phyloP scores from a whole-genome alignment of 2,888 invertebrate genomes.

The Labia minor region DNA sequence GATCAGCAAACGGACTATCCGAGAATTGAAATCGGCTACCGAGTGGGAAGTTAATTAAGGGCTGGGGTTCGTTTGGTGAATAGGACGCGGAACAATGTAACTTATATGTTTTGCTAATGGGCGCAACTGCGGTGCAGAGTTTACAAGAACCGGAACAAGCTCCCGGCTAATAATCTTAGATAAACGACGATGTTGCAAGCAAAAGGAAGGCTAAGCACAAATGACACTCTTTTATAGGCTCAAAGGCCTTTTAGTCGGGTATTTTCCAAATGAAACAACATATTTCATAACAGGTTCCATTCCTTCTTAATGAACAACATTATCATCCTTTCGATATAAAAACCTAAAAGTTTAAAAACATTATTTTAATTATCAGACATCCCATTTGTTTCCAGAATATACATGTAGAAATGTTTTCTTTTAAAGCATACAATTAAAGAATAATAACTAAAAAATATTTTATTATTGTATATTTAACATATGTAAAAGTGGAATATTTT shows the following conservation, averaged over 20 bases:
- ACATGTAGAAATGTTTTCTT: too few species aligned
- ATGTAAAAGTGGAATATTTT: too few species aligned
- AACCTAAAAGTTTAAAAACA: too few species aligned
- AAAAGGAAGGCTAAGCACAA: not conserved
- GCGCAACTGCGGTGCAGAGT: not conserved
- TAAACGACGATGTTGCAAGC: not conserved
- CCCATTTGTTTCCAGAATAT: too few species aligned
- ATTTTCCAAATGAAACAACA: not conserved
- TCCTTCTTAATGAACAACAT: not conserved
- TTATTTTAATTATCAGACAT: too few species aligned
- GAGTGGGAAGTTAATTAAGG: constrained; percentile 3
- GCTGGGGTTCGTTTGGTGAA: not conserved
- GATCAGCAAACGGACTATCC: not conserved
- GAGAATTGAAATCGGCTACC: not conserved
- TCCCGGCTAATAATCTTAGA: constrained; percentile 7
- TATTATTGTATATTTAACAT: too few species aligned
- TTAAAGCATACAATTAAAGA: too few species aligned
- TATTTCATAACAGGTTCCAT: not conserved
- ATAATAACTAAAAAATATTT: too few species aligned
- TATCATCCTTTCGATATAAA: not conserved
- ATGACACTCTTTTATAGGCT: not conserved
- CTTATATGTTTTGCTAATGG: constrained; percentile 13
- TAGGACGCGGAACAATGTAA: not conserved
- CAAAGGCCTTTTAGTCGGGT: not conserved
- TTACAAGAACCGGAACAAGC: constrained; percentile 1